Base-by-base conservation (phyloP, 1,140 invertebrate genomes). In the Teleopsis dalmanni region DNA sequence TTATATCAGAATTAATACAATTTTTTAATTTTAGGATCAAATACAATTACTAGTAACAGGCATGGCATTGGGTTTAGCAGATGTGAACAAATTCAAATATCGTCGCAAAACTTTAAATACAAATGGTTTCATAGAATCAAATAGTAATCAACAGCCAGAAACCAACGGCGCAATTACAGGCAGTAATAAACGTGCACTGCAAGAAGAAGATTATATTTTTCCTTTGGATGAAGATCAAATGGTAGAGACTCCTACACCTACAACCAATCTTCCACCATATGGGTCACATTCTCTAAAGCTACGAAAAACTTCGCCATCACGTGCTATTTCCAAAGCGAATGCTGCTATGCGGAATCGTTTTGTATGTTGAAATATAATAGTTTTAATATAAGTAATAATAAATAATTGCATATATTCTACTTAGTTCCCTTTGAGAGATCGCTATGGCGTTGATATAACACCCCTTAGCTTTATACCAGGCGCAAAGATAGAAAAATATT, bases 371-470 rank as follows among this genome's bases (percentile, higher is more conserved):
- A 4, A n/a, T 23, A 3, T 9, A 40, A 13, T 23, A 18, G 13
- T 23, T 4, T 13, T 18, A 40, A 16, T 13, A 16, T 40, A 13
- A 18, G 5, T 5, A 34, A 14, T 14, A 14, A 34, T 34, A 34
- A n/a, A 34, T 10, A 45, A 21, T 11, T 33, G 3, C n/a, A 33
- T 31, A n/a, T 10, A 7, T 0, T 27, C 4, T 23, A 14, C 16
- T 35, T 13, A 83, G 81, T 73, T 77, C 45, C 76, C 77, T 35
- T 59, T 80, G 31, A 78, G 78, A 50, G 84, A 85, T 70, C 72
- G 81, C 51, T 82, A 83, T 60, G 86, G 85, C 1, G 84, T 94
- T 7, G 88, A 92, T 56, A 82, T 95, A 53, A 92, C 90, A 1
- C 87, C 91, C 1, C 72, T 94, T 26, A 84, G 84, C 35, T 85